Percentiles rank a stretch among this genome's conserved stretches.
Evolutionary conservation across 2,888 invertebrate species (phyloP).

Genomic region (Timandra comae): DNA sequence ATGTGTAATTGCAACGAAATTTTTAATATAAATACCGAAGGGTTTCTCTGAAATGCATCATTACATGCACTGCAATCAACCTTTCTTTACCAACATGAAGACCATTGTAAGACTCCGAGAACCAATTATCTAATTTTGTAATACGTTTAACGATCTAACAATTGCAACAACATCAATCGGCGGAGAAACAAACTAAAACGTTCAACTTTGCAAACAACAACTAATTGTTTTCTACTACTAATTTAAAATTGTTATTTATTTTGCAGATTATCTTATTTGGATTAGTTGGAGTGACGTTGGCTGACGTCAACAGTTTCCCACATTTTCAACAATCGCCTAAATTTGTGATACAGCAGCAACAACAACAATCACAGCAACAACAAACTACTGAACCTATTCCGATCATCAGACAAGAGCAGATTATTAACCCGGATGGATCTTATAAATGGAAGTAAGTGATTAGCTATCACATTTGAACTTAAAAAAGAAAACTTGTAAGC

Average conservation of each 20-base stretch:
- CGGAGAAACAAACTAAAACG: no score
- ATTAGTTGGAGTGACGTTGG: conserved; percentile 31
- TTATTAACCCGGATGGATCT: conserved; percentile 82
- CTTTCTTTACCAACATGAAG: conserved; percentile 49
- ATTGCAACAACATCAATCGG: no score
- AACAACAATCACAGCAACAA: conserved; percentile 41
- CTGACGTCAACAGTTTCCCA: conserved; percentile 54
- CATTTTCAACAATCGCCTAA: conserved; percentile 38
- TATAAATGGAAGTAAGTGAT: conserved; percentile 73
- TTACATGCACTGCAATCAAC: conserved; percentile 37
- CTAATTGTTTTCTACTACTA: no score
- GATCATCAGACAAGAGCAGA: conserved; percentile 81
- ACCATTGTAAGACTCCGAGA: conserved; percentile 68
- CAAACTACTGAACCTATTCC: conserved; percentile 79
- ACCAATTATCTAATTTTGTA: no score
- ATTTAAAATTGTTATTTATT: no score
- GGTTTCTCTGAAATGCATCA: conserved; percentile 65
- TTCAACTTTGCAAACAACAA: no score
- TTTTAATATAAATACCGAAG: conserved; percentile 68
- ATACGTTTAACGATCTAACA: no score
- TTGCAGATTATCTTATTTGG: conserved; percentile 34
- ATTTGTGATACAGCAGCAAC: conserved; percentile 31
- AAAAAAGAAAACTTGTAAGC: no score
- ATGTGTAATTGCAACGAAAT: conserved; percentile 61
- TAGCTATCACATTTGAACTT: no score